A percentile compares a stretch with the other conserved stretches of the same genome.
phyloP scores from a whole-genome alignment of 2,888 invertebrate species.

The Eristalis pertinax region DNA sequence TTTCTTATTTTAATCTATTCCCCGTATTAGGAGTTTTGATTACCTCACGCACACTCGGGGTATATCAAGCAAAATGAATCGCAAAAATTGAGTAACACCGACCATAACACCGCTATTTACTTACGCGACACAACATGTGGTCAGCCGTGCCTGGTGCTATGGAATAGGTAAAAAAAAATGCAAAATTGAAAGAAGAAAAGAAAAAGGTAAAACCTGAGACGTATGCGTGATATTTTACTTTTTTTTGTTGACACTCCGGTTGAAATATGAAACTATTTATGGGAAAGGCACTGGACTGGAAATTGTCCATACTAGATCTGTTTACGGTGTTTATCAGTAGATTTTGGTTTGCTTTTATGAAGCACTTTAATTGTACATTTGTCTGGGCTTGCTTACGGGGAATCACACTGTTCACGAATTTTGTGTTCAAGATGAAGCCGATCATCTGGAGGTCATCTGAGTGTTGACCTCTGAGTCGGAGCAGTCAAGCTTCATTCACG shows the following conservation, averaged over 20 bases:
- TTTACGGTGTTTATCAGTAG: background rate
- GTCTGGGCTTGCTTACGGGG: too few species aligned
- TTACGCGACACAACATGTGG: background rate
- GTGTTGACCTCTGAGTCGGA: too few species aligned
- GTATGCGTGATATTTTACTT: conserved; percentile 26
- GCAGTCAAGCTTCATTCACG: too few species aligned
- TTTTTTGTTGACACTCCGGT: background rate
- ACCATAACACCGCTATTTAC: background rate
- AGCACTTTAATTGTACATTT: too few species aligned
- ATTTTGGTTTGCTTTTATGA: background rate
- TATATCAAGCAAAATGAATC: background rate
- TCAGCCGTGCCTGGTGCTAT: background rate
- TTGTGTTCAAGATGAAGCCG: too few species aligned
- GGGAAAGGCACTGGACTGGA: background rate
- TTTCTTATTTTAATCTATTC: too few species aligned
- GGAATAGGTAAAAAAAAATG: background rate
- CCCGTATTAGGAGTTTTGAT: background rate
- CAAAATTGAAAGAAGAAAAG: too few species aligned
- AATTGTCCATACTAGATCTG: background rate
- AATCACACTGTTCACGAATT: too few species aligned
- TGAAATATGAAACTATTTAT: background rate
- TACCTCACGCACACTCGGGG: background rate
- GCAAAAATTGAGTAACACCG: background rate
- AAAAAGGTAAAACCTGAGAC: background rate
- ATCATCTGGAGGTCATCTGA: too few species aligned